phyloP scores from a whole-genome alignment of 2,888 invertebrate species.

The Erebia aethiops region DNA sequence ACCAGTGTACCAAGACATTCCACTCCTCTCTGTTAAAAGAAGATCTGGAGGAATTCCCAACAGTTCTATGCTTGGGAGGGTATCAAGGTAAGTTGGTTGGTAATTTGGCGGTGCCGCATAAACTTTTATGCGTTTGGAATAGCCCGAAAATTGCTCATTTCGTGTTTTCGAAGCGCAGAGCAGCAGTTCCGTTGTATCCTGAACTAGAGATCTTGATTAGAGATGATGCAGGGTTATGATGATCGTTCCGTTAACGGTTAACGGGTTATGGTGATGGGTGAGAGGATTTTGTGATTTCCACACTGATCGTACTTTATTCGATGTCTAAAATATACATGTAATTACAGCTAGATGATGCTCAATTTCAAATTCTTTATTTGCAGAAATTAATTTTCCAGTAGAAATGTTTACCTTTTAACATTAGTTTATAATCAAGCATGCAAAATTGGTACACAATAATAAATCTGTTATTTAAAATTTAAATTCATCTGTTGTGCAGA shows the following conservation, averaged over 20 bases:
- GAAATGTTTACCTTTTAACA: too few relatives aligned
- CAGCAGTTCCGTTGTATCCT: slow-evolving; percentile 48
- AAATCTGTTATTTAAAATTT: too few relatives aligned
- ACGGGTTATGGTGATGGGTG: slow-evolving; percentile 19
- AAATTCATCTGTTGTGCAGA: too few relatives aligned
- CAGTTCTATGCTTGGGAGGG: slow-evolving; percentile 25
- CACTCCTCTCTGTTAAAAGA: slow-evolving; percentile 23
- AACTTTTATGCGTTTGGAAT: slow-evolving; percentile 76
- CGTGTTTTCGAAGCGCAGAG: slow-evolving; percentile 63
- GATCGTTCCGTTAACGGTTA: slow-evolving; percentile 26
- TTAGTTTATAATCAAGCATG: too few relatives aligned
- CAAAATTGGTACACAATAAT: too few relatives aligned
- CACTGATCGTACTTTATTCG: slow-evolving; percentile 1
- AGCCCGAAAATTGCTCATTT: slow-evolving; percentile 73
- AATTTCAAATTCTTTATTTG: too few relatives aligned
- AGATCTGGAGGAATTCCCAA: not conserved
- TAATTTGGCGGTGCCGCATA: slow-evolving; percentile 61
- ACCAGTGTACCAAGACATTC: slow-evolving; percentile 50
- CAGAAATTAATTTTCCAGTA: too few relatives aligned
- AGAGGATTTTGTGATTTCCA: slow-evolving; percentile 26
- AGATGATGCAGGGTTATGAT: slow-evolving; percentile 40
- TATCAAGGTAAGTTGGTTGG: slow-evolving; percentile 51
- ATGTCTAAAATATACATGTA: too few relatives aligned
- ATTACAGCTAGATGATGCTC: too few relatives aligned
- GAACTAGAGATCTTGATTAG: slow-evolving; percentile 45